Conservation (phyloP, 2,113 vertebrate species). For the Ranitomeya imitator region DNA sequence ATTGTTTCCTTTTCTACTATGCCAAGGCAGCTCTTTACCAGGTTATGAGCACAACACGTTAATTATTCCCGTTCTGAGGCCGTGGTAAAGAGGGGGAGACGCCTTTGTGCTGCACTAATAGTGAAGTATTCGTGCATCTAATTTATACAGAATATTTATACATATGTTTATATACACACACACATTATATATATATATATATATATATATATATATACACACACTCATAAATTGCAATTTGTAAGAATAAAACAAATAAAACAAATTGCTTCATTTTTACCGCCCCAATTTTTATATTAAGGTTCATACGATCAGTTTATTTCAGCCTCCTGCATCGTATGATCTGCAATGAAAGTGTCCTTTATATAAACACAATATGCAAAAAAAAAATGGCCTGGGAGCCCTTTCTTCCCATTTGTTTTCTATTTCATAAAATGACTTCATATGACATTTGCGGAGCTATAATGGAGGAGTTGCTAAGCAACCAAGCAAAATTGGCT, state of each 20-base stretch:
- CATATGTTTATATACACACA: too few species aligned
- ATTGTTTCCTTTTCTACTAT: slow-evolving; percentile 45
- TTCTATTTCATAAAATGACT: slow-evolving; percentile 57
- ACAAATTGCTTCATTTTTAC: too few species aligned
- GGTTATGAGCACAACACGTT: not conserved
- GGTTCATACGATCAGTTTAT: not conserved
- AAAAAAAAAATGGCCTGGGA: slow-evolving; percentile 47
- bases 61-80: not conserved
- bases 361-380: slow-evolving; percentile 54
- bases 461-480: slow-evolving; percentile 56
- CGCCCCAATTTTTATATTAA: not conserved
- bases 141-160: too few species aligned
- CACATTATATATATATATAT: too few species aligned
- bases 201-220: not conserved
- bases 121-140: not conserved
- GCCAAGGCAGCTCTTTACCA: not conserved
- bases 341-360: slow-evolving; percentile 43
- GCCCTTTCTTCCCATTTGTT: slow-evolving; percentile 54
- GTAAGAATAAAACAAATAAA: too few species aligned
- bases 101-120: not conserved
- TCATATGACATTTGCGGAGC: slow-evolving; percentile 55
- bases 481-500: slow-evolving; percentile 52
- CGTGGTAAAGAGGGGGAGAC: not conserved
- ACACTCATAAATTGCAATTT: not conserved
- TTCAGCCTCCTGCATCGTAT: slow-evolving; percentile 8